These are phyloP conservation scores for Emydura subglobosa DNA, from an alignment of 2,113 vertebrate species.

Conservation along the genomic window DNA sequence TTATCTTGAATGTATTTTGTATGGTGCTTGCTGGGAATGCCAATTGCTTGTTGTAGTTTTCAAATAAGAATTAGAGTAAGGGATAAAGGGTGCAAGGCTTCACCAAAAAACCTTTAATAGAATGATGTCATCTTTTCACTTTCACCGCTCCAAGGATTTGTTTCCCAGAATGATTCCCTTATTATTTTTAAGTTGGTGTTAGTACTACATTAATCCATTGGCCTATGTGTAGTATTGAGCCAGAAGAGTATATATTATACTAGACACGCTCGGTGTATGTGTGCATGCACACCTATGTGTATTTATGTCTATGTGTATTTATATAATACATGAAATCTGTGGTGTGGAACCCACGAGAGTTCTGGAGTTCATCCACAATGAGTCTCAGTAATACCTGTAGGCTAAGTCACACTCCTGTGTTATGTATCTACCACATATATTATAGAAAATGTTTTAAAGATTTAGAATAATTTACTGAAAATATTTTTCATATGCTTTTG, in stretches of 20 bases:
- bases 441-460: background rate
- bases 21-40: background rate
- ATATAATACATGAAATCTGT: background rate
- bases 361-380: background rate
- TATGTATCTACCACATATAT: background rate
- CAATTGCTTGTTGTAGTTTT: background rate
- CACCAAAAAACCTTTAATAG: background rate
- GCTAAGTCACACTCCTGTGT: background rate
- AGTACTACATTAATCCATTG: background rate
- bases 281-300: background rate
- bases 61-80: background rate
- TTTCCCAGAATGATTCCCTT: background rate
- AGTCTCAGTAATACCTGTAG: background rate
- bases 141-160: background rate
- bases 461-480: background rate
- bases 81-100: background rate
- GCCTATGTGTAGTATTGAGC: background rate
- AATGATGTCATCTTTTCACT: background rate
- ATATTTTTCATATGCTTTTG: background rate
- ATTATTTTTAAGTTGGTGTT: background rate
- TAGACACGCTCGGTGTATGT: background rate
- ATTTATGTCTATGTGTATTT: background rate
- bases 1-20: background rate
- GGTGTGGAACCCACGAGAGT: background rate
- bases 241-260: background rate